Conservation (phyloP, 2,888 invertebrate genomes). For the Acrobasis consociella region DNA sequence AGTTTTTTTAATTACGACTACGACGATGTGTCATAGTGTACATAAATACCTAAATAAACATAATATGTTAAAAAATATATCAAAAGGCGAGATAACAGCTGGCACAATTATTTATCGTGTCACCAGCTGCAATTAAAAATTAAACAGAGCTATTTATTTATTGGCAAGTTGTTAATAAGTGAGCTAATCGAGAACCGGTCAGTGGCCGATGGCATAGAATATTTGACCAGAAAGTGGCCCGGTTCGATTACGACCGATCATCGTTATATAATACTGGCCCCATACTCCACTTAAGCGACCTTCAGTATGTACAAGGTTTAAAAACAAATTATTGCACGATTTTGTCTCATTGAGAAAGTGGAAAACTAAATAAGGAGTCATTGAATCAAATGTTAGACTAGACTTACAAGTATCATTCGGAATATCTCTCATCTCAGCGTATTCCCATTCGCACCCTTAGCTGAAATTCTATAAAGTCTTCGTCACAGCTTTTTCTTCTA, state of each 20-base stretch:
- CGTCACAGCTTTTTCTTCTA: too few relatives aligned
- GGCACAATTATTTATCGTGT: neutral
- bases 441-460: too few relatives aligned
- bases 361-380: neutral
- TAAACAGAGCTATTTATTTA: neutral
- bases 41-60: too few relatives aligned
- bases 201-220: conserved; percentile 4
- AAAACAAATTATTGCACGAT: conserved; percentile 6
- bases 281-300: conserved; percentile 38
- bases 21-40: too few relatives aligned
- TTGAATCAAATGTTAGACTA: too few relatives aligned
- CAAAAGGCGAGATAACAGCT: neutral
- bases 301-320: conserved; percentile 26
- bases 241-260: conserved; percentile 26
- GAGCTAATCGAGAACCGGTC: conserved; percentile 18
- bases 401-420: too few relatives aligned
- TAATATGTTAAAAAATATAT: neutral
- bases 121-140: neutral
- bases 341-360: neutral
- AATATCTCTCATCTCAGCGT: too few relatives aligned
- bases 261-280: conserved; percentile 31
- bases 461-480: too few relatives aligned
- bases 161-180: neutral
- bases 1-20: too few relatives aligned
- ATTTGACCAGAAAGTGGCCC: conserved; percentile 28